Conservation (phyloP, 2,888 invertebrate species). For the Nezara viridula region DNA sequence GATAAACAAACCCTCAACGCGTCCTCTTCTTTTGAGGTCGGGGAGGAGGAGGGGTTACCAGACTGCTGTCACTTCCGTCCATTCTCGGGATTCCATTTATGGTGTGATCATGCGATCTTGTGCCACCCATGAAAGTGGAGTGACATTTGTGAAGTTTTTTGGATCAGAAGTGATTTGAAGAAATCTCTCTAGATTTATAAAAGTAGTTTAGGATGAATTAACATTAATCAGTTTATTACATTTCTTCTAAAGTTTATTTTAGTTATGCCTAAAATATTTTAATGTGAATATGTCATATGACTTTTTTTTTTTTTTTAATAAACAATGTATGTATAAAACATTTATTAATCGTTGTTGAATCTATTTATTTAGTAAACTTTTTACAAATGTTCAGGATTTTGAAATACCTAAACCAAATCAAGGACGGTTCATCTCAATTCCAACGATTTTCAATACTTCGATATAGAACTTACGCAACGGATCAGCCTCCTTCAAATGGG, state of each 20-base stretch:
- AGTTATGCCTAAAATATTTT: background rate
- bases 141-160: too few species aligned
- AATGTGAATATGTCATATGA: constrained; percentile 3
- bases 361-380: background rate
- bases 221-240: background rate
- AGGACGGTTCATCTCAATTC: too few species aligned
- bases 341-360: background rate
- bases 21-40: too few species aligned
- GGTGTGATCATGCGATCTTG: too few species aligned
- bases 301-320: background rate
- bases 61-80: too few species aligned
- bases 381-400: constrained; percentile 18
- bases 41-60: too few species aligned
- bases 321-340: background rate
- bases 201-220: background rate
- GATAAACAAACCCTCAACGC: too few species aligned
- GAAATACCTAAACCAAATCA: background rate
- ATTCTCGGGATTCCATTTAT: too few species aligned
- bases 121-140: too few species aligned
- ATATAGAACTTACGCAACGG: background rate
- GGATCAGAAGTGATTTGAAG: too few species aligned
- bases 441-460: background rate
- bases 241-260: background rate
- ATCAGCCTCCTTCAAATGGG: background rate
- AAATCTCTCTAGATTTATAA: background rate